Evolutionary conservation across 92 coral and sea anemone genomes (phyloP), one percentile per base, ranked within the genome.

Genomic region (Zoanthus gigantus): DNA sequence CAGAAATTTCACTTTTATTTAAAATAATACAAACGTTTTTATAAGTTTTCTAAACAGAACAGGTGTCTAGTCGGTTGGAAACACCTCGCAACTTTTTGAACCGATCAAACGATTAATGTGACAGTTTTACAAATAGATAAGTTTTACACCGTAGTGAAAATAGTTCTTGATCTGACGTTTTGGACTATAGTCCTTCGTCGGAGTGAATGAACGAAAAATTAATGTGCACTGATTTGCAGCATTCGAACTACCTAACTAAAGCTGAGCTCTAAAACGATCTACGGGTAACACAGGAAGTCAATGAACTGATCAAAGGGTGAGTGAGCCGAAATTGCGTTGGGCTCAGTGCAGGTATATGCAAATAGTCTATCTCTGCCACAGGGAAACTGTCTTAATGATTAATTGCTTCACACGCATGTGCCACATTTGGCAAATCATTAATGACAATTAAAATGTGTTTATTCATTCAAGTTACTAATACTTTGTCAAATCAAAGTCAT

Each of bases 371-470:
- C 60, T 79, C 72, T 89, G 87, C 88, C 71, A 91, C 96, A 90
- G 91, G 83, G 92, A 86, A 54, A 77, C 83, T 87, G 86, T 86
- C 93, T 83, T 88, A 92, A 95, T 95, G 94, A 95, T 93, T 95
- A 87, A 91, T 90, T 83, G 87, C 89, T 53, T 87, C 86, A 91
- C 80, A 86, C 63, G 88, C 96, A 91, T 90, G 92, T 95, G 96
- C 90, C 98, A 93, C 92, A 88, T 92, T 91, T 88, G 94, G 91
- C 93, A 91, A 93, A 92, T 94, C 95, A 92, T 94, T 94, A 93
- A 93, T 85, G 94, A 92, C 96, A 95, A 95, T 97, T 91, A 94
- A 90, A 94, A 90, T 94, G 95, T 90, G 98, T 95, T 95, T 93
- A 95, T 92, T 84, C 92, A 86, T 90, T 91, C 81, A 90, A 90